Base-by-base conservation (phyloP, 2,888 invertebrate genomes). In the Cabera pusaria region DNA sequence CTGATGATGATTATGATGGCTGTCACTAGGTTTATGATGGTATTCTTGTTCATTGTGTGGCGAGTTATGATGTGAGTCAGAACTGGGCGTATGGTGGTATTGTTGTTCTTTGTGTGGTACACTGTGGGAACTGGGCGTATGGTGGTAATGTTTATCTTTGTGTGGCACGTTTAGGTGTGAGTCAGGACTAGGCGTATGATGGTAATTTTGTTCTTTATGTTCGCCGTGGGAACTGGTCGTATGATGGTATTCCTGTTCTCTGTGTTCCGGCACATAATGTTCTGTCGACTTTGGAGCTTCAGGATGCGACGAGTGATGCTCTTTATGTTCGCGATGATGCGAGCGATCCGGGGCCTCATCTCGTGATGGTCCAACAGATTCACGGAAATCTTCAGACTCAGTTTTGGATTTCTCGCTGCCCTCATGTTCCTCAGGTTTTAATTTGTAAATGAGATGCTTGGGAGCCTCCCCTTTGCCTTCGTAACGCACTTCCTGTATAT, bases 361-460 rank as follows among this genome's bases (percentile, higher is more conserved):
- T 2, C 60, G 52, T 4, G 55, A 46, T 18, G 61, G 52, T 41
- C 56, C 58, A 1, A 35, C 35, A 0, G 61, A 52, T 16, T 53
- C 55, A 12, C 57, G 55, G 4, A 60, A 50, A 18, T 53, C 43
- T 19, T 42, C 45, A 4, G 56, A 44, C 5, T 54, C 51, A 1
- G 22, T 29, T 28, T 52, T 51, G 24, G 42, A 29, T 20, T 59
- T 47, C 3, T 55, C 50, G 5, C 47, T 52, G 40, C 41, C 49
- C 12, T 35, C 47, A 32, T 63, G 52, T 31, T 73, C 65, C 22
- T 68, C 64, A 6, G 76, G 65, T 22, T 65, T 69, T 16, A 73
- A 68, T 14, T 62, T 68, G 40, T 81, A 73, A 27, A 80, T 50
- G 1, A 79, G 56, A 22, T 79, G 78, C 41, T 70, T 66, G 1